Evolutionary conservation across 2,113 vertebrate species (phyloP).

Genomic region (Phalacrocorax brasilianus): DNA sequence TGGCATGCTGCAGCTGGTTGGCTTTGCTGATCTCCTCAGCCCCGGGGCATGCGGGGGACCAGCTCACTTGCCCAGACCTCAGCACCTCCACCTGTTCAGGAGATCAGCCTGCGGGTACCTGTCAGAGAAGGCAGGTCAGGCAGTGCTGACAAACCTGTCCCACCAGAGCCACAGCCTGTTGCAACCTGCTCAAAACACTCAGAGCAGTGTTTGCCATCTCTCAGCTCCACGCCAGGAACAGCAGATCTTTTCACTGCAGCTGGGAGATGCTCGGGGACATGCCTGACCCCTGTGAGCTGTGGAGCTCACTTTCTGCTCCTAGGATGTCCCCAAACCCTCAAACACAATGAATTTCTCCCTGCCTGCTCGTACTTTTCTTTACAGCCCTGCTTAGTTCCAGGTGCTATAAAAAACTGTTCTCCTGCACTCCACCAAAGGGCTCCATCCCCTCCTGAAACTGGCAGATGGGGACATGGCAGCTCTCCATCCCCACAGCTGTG

Average conservation of each 20-base stretch:
- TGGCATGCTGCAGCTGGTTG: neutral
- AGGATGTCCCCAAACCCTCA: neutral
- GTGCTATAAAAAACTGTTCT: neutral
- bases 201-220: neutral
- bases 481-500: neutral
- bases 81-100: neutral
- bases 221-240: fast-evolving
- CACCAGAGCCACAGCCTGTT: conserved; percentile 7
- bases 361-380: neutral
- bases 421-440: neutral
- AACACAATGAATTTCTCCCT: neutral
- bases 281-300: neutral
- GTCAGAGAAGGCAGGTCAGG: neutral
- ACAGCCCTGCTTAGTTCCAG: neutral
- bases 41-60: neutral
- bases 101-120: neutral
- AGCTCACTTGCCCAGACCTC: neutral
- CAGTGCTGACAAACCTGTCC: conserved; percentile 26
- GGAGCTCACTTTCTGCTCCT: neutral
- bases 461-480: fast-evolving
- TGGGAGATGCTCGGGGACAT: neutral
- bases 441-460: neutral
- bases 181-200: neutral
- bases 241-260: neutral
- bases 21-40: neutral